Conservation (phyloP, 2,888 invertebrate genomes). For the Microchrysa polita region DNA sequence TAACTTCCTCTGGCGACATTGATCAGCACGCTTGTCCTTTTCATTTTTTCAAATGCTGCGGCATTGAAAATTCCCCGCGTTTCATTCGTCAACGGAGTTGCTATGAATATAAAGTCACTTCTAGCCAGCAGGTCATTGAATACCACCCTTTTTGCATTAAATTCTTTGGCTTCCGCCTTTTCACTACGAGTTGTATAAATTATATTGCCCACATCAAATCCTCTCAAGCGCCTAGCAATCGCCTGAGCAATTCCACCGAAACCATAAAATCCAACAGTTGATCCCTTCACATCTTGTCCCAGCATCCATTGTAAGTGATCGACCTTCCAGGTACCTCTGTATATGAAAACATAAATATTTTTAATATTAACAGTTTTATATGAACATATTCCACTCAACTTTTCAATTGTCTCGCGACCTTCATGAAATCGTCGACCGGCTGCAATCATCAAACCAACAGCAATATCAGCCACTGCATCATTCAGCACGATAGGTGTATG, state of each 20-base stretch:
- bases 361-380: constrained; percentile 20
- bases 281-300: constrained; percentile 79
- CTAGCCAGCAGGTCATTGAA: constrained; percentile 72
- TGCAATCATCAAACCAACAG: constrained; percentile 78
- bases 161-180: constrained; percentile 70
- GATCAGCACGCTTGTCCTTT: constrained; percentile 74
- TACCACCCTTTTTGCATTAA: constrained; percentile 71
- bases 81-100: constrained; percentile 72
- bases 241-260: constrained; percentile 82
- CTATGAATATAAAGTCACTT: constrained; percentile 78
- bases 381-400: constrained; percentile 52
- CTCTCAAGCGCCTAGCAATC: constrained; percentile 75
- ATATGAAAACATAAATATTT: constrained; percentile 54
- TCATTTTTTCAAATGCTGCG: constrained; percentile 77
- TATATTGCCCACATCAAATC: constrained; percentile 77
- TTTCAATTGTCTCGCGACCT: constrained; percentile 72
- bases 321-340: constrained; percentile 72
- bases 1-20: constrained; percentile 75
- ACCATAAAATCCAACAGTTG: constrained; percentile 87
- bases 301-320: constrained; percentile 79
- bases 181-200: constrained; percentile 77
- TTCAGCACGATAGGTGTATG: constrained; percentile 81
- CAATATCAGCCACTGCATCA: constrained; percentile 83
- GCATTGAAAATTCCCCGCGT: constrained; percentile 76
- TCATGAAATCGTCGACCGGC: constrained; percentile 83